Evolutionary conservation across 1,140 invertebrate genomes (phyloP).

Genomic region (Platyscapa corneri): DNA sequence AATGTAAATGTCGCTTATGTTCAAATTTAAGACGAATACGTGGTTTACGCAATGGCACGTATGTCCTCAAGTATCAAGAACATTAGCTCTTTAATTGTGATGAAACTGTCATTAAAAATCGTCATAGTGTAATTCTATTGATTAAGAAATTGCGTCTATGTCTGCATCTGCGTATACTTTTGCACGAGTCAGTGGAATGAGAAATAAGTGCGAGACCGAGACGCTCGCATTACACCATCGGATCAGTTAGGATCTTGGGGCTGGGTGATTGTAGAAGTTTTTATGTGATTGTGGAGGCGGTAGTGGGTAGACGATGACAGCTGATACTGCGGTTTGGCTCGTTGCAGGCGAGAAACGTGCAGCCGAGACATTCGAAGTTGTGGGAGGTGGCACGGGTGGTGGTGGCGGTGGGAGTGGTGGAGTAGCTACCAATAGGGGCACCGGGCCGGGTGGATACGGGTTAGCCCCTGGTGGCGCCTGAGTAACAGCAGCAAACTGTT

Average conservation of each 20-base stretch:
- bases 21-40: background rate
- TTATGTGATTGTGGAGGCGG: conserved; percentile 57
- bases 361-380: conserved; percentile 38
- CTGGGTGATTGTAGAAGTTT: conserved; percentile 63
- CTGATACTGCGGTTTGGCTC: conserved; percentile 37
- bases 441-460: conserved; percentile 68
- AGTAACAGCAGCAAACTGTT: conserved; percentile 63
- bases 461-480: conserved; percentile 72
- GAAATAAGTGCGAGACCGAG: background rate
- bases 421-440: conserved; percentile 56
- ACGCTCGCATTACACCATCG: background rate
- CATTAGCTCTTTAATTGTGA: background rate
- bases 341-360: conserved; percentile 3
- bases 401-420: conserved; percentile 56
- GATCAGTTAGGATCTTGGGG: conserved; percentile 63
- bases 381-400: conserved; percentile 51
- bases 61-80: background rate
- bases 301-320: conserved; percentile 19
- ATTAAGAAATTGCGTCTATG: background rate
- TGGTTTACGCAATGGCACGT: background rate
- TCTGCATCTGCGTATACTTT: background rate
- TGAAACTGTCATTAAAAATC: background rate
- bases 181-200: conserved; percentile 26
- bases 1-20: conserved; percentile 20
- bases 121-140: background rate